phyloP scores from a whole-genome alignment of 2,113 vertebrate genomes.

The Syngnathus typhle region DNA sequence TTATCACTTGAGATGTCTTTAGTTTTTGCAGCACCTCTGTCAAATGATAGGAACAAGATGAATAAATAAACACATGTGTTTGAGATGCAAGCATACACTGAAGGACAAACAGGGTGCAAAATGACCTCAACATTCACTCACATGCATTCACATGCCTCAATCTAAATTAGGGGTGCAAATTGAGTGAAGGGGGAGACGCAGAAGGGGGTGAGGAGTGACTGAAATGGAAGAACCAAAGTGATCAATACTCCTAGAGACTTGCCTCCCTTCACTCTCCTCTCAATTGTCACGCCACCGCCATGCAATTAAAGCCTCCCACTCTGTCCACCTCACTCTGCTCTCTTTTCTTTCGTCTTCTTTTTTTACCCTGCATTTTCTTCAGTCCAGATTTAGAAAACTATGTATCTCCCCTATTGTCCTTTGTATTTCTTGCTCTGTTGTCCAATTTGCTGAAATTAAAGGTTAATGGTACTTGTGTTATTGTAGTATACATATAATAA shows the following conservation, averaged over 20 bases:
- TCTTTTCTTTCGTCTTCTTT: slow-evolving; percentile 10
- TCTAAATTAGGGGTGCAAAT: slow-evolving; percentile 74
- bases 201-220: slow-evolving; percentile 55
- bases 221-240: slow-evolving; percentile 70
- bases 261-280: slow-evolving; percentile 64
- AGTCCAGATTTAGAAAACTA: slow-evolving; percentile 3
- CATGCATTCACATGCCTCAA: slow-evolving; percentile 54
- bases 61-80: slow-evolving; percentile 66
- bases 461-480: not conserved
- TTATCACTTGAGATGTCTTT: slow-evolving; percentile 7
- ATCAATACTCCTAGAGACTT: slow-evolving; percentile 74
- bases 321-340: slow-evolving; percentile 27
- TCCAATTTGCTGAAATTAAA: not conserved
- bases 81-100: slow-evolving; percentile 61
- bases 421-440: not conserved
- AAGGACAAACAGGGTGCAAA: slow-evolving; percentile 59
- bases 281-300: slow-evolving; percentile 72
- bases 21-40: slow-evolving; percentile 25
- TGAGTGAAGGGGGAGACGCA: slow-evolving; percentile 59
- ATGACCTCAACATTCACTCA: slow-evolving; percentile 45
- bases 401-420: not conserved
- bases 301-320: slow-evolving; percentile 67
- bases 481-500: not conserved
- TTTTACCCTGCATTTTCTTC: not conserved
- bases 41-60: slow-evolving; percentile 57